A percentile compares a stretch with the other conserved stretches of the same genome.
Conservation (phyloP, 2,113 vertebrate genomes). For the Megaleporinus macrocephalus region DNA sequence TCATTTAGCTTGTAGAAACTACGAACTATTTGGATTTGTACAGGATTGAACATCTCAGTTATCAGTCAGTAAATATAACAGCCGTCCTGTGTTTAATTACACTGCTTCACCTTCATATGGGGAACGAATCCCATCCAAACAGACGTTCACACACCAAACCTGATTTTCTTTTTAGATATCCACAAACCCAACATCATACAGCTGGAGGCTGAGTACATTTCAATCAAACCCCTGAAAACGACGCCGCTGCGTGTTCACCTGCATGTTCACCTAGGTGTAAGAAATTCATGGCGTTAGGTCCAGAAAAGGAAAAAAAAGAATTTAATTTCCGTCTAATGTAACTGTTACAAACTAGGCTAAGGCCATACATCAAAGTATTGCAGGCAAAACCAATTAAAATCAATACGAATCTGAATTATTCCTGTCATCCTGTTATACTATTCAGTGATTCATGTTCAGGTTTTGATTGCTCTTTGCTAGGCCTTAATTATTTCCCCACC, state of each 20-base stretch:
- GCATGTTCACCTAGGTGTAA: not conserved
- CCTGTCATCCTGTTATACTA: slow-evolving; percentile 47
- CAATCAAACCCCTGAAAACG: not conserved
- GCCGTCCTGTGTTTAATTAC: too few relatives aligned
- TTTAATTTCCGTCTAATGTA: slow-evolving; percentile 14
- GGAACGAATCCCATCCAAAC: too few relatives aligned
- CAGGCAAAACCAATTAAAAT: slow-evolving; percentile 46
- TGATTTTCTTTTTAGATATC: too few relatives aligned
- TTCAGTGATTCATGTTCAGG: slow-evolving; percentile 47
- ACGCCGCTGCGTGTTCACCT: not conserved
- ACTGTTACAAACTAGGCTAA: slow-evolving; percentile 35
- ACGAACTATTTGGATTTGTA: too few relatives aligned
- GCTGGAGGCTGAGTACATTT: not conserved
- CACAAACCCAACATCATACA: too few relatives aligned
- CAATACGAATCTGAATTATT: slow-evolving; percentile 51
- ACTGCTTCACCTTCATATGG: too few relatives aligned
- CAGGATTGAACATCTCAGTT: too few relatives aligned
- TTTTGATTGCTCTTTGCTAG: slow-evolving; percentile 53
- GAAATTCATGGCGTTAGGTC: not conserved
- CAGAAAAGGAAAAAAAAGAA: slow-evolving; percentile 2
- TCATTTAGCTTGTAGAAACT: too few relatives aligned
- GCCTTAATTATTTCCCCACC: slow-evolving; percentile 54
- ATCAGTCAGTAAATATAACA: too few relatives aligned
- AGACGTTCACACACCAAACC: too few relatives aligned
- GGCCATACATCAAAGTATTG: slow-evolving; percentile 43